Evolutionary conservation across 35 echinoderm and acorn worm species (phyloP), one percentile per base, ranked within the genome.

Genomic region (Holothuria glaberrima): DNA sequence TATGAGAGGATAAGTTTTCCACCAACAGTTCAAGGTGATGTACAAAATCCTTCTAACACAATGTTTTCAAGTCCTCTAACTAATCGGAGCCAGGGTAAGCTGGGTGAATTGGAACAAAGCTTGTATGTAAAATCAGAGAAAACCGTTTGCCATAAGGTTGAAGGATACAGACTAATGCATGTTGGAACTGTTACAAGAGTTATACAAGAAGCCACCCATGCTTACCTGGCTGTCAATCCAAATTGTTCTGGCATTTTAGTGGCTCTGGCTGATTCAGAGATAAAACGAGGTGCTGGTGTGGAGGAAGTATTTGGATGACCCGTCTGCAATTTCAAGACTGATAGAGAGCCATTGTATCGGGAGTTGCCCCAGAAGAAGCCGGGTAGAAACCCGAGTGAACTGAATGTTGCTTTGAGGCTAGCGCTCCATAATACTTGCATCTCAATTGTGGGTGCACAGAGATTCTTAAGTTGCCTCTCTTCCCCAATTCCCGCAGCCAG

Each of bases 391-490:
- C 31, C 30, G 1, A 1, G 71, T 38, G 71, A 75, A 34, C 32
- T 75, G 71, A 75, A 75, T 16, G 71, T 75, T 75, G 71, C 71
- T 38, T 75, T 75, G 33, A 31, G 36, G 71, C 30, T 75, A 6
- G 71, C 71, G 31, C 71, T 75, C 0, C 71, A 75, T 20, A 75
- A 75, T 75, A 75, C 71, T 38, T 75, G 29, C 71, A 75, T 75
- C 32, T 75, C 71, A 75, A 75, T 6, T 44, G 71, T 75, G 18
- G 71, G 71, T 12, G 71, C 71, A 44, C 71, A 75, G 18, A 13
- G 71, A 44, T 75, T 75, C 16, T 27, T 48, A 16, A 24, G 36
- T 33, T 12, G 22, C 33, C 73, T 77, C 5, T 24, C 31, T 2
- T 38, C 6, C 1, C 16, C 64, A 54, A 69, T 9, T 41, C 33